Percentiles rank a stretch among this genome's conserved stretches.
Evolutionary conservation across 2,888 invertebrate species (phyloP).

Genomic region (Sycophila texana): DNA sequence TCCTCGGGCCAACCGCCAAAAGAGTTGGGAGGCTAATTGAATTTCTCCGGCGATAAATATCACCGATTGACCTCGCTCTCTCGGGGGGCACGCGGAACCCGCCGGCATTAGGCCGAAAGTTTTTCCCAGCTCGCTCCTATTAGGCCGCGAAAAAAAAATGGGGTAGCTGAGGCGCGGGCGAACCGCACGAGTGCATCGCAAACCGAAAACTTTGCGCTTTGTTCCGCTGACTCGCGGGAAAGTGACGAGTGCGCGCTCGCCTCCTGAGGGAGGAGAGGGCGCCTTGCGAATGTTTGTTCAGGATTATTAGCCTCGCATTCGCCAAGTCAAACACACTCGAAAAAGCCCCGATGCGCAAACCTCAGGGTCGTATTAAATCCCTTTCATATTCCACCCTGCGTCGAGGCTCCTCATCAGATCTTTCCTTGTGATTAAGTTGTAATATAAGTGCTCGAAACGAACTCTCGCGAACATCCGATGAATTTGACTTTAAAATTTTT

Average conservation of each 20-base stretch:
- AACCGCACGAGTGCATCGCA: conserved; percentile 50
- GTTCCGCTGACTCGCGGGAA: conserved; percentile 52
- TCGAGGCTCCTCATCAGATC: conserved; percentile 3
- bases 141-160: conserved; percentile 14
- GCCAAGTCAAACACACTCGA: conserved; percentile 56
- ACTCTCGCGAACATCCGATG: no score
- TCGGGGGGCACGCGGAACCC: neutral
- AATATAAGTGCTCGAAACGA: no score
- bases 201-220: conserved; percentile 52
- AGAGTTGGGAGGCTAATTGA: no score
- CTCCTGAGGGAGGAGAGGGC: conserved; percentile 18
- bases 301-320: conserved; percentile 54
- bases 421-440: conserved; percentile 28
- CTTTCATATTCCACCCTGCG: neutral
- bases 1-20: no score
- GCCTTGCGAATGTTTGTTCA: conserved; percentile 54
- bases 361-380: conserved; percentile 44
- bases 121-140: neutral
- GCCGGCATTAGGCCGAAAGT: conserved; percentile 12
- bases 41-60: no score
- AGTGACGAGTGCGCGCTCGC: conserved; percentile 27
- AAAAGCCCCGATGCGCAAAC: conserved; percentile 43
- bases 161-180: conserved; percentile 3
- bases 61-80: neutral
- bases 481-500: no score